A percentile compares a stretch with the other conserved stretches of the same genome.
These are phyloP conservation scores for Tupaia tana DNA, from an alignment of 2,113 vertebrate genomes.

Conservation along the genomic window DNA sequence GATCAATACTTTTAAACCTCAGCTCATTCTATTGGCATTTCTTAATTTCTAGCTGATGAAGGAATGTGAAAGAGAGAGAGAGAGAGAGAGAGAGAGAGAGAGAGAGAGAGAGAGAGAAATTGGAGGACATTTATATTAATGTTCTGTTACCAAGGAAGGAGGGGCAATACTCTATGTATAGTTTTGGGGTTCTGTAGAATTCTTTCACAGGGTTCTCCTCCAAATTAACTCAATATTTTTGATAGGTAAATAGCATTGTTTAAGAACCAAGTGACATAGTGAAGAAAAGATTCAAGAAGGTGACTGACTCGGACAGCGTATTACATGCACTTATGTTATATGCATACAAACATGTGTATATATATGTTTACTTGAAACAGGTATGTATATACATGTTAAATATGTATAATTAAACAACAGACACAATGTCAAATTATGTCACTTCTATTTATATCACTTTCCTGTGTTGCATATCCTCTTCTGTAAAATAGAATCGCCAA, in stretches of 20 bases:
- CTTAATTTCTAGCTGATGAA: conserved; percentile 9
- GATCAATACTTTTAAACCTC: conserved; percentile 38
- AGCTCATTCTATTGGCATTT: conserved; percentile 1
- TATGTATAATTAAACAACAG: neutral
- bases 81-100: neutral
- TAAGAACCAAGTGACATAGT: neutral
- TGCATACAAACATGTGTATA: neutral
- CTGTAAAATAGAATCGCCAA: neutral
- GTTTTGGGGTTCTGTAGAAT: neutral
- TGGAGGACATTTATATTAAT: neutral
- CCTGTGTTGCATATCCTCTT: neutral
- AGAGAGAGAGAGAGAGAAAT: neutral
- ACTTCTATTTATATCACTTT: neutral
- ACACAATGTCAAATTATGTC: neutral
- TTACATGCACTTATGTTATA: neutral
- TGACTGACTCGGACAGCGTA: neutral
- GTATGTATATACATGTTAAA: neutral
- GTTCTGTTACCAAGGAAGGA: neutral
- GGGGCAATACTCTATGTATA: neutral
- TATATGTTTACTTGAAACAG: neutral
- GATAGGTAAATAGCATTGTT: neutral
- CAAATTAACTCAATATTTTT: conserved; percentile 25
- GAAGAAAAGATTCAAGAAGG: neutral
- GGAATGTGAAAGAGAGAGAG: neutral
- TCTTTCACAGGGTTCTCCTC: neutral